Evolutionary conservation across 2,797 vertebrate genomes (phyloP).

Genomic region (Notamacropus eugenii): DNA sequence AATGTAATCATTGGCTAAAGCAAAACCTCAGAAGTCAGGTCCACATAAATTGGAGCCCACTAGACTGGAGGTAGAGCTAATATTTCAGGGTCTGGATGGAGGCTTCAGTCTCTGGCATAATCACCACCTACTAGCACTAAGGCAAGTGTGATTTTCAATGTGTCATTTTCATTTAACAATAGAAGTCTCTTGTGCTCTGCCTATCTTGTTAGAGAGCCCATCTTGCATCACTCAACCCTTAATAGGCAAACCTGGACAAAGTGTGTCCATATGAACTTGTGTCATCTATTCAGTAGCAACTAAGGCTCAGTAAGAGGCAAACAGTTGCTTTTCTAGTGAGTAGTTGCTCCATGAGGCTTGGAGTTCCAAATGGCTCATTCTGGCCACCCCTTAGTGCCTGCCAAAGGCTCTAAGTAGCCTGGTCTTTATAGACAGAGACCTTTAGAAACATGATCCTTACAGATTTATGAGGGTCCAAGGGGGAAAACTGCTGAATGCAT

Average conservation of each 20-base stretch:
- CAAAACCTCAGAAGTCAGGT: background rate
- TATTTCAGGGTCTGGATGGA: background rate
- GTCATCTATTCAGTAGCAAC: background rate
- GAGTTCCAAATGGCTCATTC: background rate
- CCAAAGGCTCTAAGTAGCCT: background rate
- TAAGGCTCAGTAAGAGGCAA: background rate
- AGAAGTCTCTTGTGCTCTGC: background rate
- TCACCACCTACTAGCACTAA: background rate
- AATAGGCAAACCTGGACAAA: background rate
- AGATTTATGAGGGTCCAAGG: background rate
- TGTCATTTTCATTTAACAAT: background rate
- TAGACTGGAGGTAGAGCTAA: background rate
- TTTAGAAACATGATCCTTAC: background rate
- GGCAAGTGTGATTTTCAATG: background rate
- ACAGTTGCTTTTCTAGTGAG: background rate
- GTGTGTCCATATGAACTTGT: background rate
- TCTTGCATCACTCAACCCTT: background rate
- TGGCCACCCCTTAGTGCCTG: background rate
- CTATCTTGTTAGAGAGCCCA: background rate
- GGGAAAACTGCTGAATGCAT: background rate
- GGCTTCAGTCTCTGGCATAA: background rate
- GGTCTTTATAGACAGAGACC: background rate
- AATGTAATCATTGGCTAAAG: background rate
- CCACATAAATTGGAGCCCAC: background rate
- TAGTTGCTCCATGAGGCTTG: background rate